Conservation (phyloP, 2,888 invertebrate genomes). For the Nematopogon swammerdamellus region DNA sequence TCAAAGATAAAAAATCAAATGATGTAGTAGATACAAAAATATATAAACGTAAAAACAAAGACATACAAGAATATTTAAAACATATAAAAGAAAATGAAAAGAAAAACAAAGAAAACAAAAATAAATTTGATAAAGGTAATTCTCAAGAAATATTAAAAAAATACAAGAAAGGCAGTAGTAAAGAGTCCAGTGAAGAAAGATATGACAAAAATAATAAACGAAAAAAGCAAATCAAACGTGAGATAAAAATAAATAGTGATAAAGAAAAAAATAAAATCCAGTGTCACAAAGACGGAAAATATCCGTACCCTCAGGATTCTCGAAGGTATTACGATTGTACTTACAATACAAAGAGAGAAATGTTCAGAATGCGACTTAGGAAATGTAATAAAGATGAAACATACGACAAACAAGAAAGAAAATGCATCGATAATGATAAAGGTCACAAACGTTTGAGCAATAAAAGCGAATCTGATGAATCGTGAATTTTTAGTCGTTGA, state of each 20-base stretch:
- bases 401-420: constrained; percentile 32
- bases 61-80: no score
- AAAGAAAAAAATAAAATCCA: constrained; percentile 15
- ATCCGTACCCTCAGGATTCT: constrained; percentile 32
- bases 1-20: neutral
- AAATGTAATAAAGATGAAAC: constrained; percentile 38
- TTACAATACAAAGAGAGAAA: constrained; percentile 21
- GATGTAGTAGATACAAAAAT: neutral
- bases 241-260: constrained; percentile 4
- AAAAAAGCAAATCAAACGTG: constrained; percentile 5
- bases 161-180: constrained; percentile 3
- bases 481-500: no score
- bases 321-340: constrained; percentile 43
- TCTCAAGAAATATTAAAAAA: constrained; percentile 6
- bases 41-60: neutral
- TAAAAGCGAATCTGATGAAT: no score
- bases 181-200: constrained; percentile 2
- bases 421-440: constrained; percentile 32
- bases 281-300: constrained; percentile 32
- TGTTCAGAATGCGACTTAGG: constrained; percentile 26
- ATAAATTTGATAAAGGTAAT: no score
- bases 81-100: neutral
- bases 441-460: no score
- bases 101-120: constrained; percentile 12
- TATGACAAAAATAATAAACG: constrained; percentile 1